Conservation (phyloP, 2,888 invertebrate genomes). For the Callinectes sapidus region DNA sequence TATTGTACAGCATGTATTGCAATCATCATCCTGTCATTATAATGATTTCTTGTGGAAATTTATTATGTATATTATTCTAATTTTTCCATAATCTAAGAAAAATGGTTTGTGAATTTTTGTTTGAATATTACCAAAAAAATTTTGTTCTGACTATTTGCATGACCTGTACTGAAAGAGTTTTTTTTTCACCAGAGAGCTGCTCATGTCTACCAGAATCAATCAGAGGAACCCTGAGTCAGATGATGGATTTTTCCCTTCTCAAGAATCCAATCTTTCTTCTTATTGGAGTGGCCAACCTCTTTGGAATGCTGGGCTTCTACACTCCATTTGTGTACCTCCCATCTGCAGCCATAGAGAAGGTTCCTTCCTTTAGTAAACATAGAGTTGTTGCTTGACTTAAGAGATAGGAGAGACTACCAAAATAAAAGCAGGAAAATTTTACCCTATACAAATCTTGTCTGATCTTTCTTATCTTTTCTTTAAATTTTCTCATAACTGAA, state of each 20-base stretch:
- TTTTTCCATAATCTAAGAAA: too few species aligned
- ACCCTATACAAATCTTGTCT: not conserved
- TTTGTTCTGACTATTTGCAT: not conserved
- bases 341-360: conserved; percentile 85
- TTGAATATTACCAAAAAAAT: not conserved
- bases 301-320: conserved; percentile 98
- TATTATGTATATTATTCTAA: not conserved
- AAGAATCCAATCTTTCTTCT: conserved; percentile 93
- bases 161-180: not conserved
- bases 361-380: conserved; percentile 75
- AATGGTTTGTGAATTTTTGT: not conserved
- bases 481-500: not conserved
- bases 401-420: not conserved
- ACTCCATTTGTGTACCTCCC: conserved; percentile 97
- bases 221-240: conserved; percentile 82
- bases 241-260: conserved; percentile 92
- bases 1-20: not conserved
- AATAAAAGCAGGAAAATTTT: not conserved
- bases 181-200: conserved; percentile 50
- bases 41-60: too few species aligned
- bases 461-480: not conserved
- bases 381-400: not conserved
- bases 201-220: conserved; percentile 75
- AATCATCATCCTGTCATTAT: not conserved
- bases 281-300: conserved; percentile 93